Conservation (phyloP, 2,888 invertebrate genomes). For the Steinernema hermaphroditum region DNA sequence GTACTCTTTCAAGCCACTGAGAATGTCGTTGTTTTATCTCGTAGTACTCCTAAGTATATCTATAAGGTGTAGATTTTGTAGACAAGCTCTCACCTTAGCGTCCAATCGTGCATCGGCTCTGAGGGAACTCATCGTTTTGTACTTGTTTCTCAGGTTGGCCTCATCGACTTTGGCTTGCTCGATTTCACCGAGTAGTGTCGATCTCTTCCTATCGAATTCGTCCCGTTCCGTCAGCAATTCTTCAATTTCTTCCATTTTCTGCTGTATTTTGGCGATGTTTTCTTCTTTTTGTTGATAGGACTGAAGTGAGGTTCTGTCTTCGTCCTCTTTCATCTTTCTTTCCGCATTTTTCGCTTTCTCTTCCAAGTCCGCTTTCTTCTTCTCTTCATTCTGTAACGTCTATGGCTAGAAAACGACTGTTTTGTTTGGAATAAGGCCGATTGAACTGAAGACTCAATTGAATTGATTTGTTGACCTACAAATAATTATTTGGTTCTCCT, state of each 20-base stretch:
- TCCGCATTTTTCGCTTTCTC: background rate
- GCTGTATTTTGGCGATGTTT: background rate
- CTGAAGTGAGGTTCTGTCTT: background rate
- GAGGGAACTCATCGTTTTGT: background rate
- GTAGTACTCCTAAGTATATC: background rate
- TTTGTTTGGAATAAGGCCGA: too few species aligned
- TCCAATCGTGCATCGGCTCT: background rate
- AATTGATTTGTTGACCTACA: too few species aligned
- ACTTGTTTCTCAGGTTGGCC: background rate
- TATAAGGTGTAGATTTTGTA: too few species aligned
- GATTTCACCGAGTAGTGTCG: background rate
- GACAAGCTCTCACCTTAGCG: background rate
- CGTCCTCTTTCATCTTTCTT: background rate
- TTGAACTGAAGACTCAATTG: too few species aligned
- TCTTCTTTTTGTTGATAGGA: background rate
- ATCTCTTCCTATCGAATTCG: background rate
- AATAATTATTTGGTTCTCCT: too few species aligned
- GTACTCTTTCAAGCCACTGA: background rate
- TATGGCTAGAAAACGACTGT: too few species aligned
- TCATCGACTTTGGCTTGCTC: constrained; percentile 10
- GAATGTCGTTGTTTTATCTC: background rate
- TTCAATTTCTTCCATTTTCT: background rate
- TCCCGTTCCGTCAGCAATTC: background rate
- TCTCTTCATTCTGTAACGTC: background rate
- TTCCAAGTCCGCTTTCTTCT: background rate